These are phyloP conservation scores for Falco columbarius DNA, from an alignment of 2,797 vertebrate genomes.

Conservation along the genomic window DNA sequence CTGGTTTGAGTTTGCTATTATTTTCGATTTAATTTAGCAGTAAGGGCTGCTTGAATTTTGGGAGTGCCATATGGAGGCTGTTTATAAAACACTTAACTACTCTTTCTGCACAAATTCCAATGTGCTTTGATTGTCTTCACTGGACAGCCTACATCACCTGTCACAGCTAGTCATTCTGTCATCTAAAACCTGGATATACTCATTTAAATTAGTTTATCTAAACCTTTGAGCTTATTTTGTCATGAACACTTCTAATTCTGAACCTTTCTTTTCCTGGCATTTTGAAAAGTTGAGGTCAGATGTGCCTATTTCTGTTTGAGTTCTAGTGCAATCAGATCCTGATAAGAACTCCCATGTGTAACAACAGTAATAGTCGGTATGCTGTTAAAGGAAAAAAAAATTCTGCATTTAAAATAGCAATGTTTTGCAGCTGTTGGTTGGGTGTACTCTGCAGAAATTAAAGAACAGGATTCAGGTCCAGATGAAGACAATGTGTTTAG, in stretches of 20 bases:
- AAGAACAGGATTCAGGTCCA: neutral
- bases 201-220: neutral
- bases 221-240: neutral
- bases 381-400: neutral
- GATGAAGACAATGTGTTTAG: neutral
- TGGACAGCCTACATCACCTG: neutral
- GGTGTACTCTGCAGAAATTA: neutral
- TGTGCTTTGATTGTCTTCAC: neutral
- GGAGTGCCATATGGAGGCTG: neutral
- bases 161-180: neutral
- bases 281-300: neutral
- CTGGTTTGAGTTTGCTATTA: neutral
- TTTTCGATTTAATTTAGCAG: neutral
- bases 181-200: neutral
- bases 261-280: neutral
- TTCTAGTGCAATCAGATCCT: neutral
- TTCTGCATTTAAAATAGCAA: neutral
- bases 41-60: neutral
- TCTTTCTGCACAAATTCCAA: neutral
- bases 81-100: neutral
- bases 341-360: neutral
- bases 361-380: neutral
- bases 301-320: neutral
- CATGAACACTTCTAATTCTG: neutral
- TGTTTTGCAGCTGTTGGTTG: neutral